Evolutionary conservation across 2,797 vertebrate genomes (phyloP), one percentile per base, ranked within the genome.

Genomic region (Balearica regulorum): DNA sequence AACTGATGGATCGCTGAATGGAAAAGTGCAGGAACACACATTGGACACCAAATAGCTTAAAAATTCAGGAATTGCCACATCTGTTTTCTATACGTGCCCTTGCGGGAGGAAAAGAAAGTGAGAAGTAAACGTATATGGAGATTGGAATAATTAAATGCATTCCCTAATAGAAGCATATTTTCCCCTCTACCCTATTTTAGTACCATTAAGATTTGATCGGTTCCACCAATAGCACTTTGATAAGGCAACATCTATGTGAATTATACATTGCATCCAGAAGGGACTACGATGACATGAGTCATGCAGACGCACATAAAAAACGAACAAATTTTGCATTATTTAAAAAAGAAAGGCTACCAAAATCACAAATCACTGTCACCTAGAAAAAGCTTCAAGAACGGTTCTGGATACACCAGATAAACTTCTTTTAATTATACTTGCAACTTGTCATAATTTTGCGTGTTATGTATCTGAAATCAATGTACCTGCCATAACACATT

Each of bases 361-460:
- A 87, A 54, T 57, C 31, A 48, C 83, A 79, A 44, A 90, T 89
- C 80, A 73, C 58, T 82, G 66, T 49, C 90, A 87, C 60, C 25
- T 57, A 87, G 43, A 73, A 51, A 85, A 90, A 37, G 21, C 77
- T 93, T 88, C 87, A 62, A 82, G 53, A 93, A 41, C 17, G 2
- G 22, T 43, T 78, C 72, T 70, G 80, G 91, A 89, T 89, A 60
- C 5, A 48, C n/a, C 44, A 87, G 73, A 87, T 82, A 90, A 88
- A 88, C 75, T 68, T 68, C 12, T 87, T 83, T 83, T 89, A 95
- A 93, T 90, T 86, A 72, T 39, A 79, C 70, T 84, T 89, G 91
- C 80, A 66, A 55, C 80, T 84, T 94, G 91, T 90, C 89, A 95
- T 72, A 72, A 84, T 86, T 72, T 28, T 54, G 49, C 25, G 29